Base-by-base conservation (phyloP, 2,888 invertebrate species). In the Lochmaea capreae region DNA sequence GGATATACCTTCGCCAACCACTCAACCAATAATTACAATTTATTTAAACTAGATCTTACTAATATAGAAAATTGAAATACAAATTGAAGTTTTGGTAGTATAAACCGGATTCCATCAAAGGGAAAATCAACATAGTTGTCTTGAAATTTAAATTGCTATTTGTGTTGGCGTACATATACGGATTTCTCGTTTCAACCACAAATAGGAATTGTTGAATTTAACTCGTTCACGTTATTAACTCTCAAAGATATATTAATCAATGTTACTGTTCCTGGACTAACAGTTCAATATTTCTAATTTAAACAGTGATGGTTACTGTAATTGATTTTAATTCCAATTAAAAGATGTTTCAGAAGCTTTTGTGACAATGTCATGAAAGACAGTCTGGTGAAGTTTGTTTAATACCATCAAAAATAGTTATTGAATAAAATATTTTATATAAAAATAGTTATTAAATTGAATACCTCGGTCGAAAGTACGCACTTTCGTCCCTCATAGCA, bases 141-240 rank as follows among this genome's bases (percentile, higher is more conserved):
- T 61, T 61, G n/a, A 39, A 54, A 61, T 61, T 61, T 12, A 61
- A 61, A 61, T 61, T 61, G n/a, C 54, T 54, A 16, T 54, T 54
- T 54, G 39, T 61, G 61, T 61, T 61, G 14, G 61, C 61, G 12
- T 57, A 57, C 16, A 18, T 26, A 58, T 39, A 12, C 39, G 39
- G 33, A 61, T 61, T 39, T 61, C 61, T n/a, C 14, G n/a, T 39
- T 61, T 39, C 61, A 33, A 61, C 61, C n/a, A n/a, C 61, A 61
- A 61, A 61, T 39, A 61, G 61, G 39, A 61, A 33, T 61, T 61
- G 39, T 61, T 39, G 61, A 61, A 61, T 61, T 61, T 61, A 54
- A 61, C 39, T 33, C 33, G 39, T 61, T 33, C 61, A 39, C 33
- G 39, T 61, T 61, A 61, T 39, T 61, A 33, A 61, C 61, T 61